phyloP scores from a whole-genome alignment of 1,140 invertebrate species.

The Laupala kohalensis region DNA sequence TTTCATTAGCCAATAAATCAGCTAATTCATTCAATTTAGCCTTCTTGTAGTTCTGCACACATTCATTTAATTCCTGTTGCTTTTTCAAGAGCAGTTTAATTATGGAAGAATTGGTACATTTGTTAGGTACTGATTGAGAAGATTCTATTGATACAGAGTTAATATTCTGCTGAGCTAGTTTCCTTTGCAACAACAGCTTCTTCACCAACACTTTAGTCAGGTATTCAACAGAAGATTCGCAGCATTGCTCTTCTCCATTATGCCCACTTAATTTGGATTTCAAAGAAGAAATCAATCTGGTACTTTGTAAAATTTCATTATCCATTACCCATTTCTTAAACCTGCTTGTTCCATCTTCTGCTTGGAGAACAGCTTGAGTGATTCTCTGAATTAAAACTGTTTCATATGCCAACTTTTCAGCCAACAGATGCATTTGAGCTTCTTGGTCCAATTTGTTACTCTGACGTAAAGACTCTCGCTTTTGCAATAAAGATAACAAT shows the following conservation, averaged over 20 bases:
- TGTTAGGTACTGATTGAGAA: not conserved
- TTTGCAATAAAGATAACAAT: constrained; percentile 46
- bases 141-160: not conserved
- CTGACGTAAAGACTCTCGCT: constrained; percentile 41
- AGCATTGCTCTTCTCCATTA: not conserved
- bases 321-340: constrained; percentile 7
- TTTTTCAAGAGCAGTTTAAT: constrained; percentile 42
- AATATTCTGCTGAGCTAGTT: not conserved
- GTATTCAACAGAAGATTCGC: constrained; percentile 36
- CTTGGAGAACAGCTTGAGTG: constrained; percentile 17
- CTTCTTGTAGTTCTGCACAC: constrained; percentile 47
- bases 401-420: constrained; percentile 63
- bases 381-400: constrained; percentile 48
- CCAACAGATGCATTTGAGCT: constrained; percentile 50
- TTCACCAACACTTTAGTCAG: constrained; percentile 46
- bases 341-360: constrained; percentile 3
- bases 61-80: constrained; percentile 42
- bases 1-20: constrained; percentile 46
- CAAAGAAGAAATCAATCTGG: constrained; percentile 53
- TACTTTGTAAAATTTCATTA: constrained; percentile 48
- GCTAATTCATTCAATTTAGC: constrained; percentile 53
- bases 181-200: constrained; percentile 27
- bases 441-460: constrained; percentile 47
- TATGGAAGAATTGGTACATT: not conserved
- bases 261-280: constrained; percentile 47